phyloP scores from a whole-genome alignment of 2,888 invertebrate genomes.

The Hirtodrosophila cameraria region DNA sequence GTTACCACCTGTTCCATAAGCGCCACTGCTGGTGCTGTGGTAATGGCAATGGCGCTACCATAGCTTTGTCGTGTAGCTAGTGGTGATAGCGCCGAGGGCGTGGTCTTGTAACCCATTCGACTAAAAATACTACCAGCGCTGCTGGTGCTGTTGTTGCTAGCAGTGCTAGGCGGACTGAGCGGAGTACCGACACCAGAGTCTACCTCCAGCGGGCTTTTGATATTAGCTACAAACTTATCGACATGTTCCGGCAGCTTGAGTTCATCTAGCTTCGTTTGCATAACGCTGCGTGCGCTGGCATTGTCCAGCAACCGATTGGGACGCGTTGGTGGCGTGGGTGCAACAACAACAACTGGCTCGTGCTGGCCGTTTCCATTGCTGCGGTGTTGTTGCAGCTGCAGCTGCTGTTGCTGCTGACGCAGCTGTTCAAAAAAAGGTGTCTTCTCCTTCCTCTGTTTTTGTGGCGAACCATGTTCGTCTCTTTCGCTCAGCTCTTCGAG shows the following conservation, averaged over 20 bases:
- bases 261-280: slow-evolving; percentile 78
- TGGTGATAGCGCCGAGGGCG: slow-evolving; percentile 79
- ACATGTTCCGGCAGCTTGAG: slow-evolving; percentile 82
- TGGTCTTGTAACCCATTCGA: slow-evolving; percentile 81
- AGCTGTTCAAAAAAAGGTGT: slow-evolving; percentile 89
- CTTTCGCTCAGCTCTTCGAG: slow-evolving; percentile 84
- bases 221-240: slow-evolving; percentile 80
- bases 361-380: slow-evolving; percentile 50
- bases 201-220: slow-evolving; percentile 82
- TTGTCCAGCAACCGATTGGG: slow-evolving; percentile 80
- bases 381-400: slow-evolving; percentile 45
- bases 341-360: slow-evolving; percentile 13
- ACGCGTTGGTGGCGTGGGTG: slow-evolving; percentile 60
- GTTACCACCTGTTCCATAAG: slow-evolving; percentile 41
- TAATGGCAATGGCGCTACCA: slow-evolving; percentile 41
- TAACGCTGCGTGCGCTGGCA: slow-evolving; percentile 59
- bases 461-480: slow-evolving; percentile 84
- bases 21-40: slow-evolving; percentile 43
- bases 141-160: slow-evolving; percentile 72
- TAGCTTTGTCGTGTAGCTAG: slow-evolving; percentile 66
- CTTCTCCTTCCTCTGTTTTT: slow-evolving; percentile 84
- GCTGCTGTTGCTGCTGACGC: slow-evolving; percentile 86
- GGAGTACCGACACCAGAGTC: slow-evolving; percentile 89
- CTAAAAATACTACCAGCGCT: slow-evolving; percentile 76
- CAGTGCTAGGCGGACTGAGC: slow-evolving; percentile 85